A percentile compares a stretch with the other conserved stretches of the same genome.
These are phyloP conservation scores for Hiodon alosoides DNA, from an alignment of 2,113 vertebrate genomes.

Conservation along the genomic window DNA sequence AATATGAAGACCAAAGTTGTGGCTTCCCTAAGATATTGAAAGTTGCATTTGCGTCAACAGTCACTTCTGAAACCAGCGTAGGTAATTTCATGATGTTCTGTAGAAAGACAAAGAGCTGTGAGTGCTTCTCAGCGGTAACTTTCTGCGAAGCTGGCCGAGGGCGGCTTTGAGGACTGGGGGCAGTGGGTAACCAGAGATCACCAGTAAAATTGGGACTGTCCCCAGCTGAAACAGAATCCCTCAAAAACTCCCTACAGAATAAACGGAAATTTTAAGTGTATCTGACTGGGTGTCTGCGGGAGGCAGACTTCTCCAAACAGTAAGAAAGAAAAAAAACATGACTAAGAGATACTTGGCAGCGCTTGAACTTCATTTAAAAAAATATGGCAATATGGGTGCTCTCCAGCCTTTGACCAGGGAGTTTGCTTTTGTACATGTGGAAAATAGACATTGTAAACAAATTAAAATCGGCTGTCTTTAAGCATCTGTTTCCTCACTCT, in stretches of 20 bases:
- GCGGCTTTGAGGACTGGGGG: not conserved
- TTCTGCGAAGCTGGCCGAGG: not conserved
- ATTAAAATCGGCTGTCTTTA: no score
- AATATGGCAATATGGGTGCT: not conserved
- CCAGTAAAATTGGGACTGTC: slow-evolving; percentile 12
- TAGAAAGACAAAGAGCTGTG: no score
- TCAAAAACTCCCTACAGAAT: not conserved
- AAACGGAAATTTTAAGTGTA: no score
- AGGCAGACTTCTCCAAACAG: not conserved
- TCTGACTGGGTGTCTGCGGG: not conserved
- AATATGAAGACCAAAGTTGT: no score
- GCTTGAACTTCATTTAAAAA: not conserved
- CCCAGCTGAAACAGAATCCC: slow-evolving; percentile 3
- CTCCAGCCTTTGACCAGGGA: no score
- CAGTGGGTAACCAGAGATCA: slow-evolving; percentile 7
- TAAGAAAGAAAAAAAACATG: not conserved
- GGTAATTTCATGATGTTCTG: not conserved
- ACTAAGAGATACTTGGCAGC: not conserved
- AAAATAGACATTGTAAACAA: no score
- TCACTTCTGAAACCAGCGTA: not conserved
- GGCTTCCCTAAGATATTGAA: not conserved
- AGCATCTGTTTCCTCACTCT: no score
- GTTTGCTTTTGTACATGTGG: no score
- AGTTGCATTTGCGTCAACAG: slow-evolving; percentile 12
- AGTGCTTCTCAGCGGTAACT: slow-evolving; percentile 7